Base-by-base conservation (phyloP, 2,113 vertebrate genomes). In the Elanus axillaris region DNA sequence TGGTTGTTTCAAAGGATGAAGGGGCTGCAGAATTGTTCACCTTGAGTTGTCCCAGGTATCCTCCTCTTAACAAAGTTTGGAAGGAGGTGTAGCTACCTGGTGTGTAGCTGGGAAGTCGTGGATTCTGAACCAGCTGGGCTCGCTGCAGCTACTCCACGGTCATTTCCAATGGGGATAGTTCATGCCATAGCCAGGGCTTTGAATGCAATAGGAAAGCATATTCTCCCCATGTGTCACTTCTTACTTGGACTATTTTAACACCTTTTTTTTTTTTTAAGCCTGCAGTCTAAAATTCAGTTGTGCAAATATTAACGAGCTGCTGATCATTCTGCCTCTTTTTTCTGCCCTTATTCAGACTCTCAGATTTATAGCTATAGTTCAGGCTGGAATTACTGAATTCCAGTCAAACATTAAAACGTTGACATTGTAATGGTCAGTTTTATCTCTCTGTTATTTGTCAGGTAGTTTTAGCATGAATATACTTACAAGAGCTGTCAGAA, bases 401-500 rank as follows among this genome's bases (percentile, higher is more conserved):
- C 94, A 97, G 95, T 79, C 89, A 93, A 93, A 86, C 77, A 73
- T 93, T 95, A 95, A 91, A 74, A 74, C 62, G 16, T 53, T 95
- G 95, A 93, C 93, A 67, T 71, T 13, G 1, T 87, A 78, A 91
- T 69, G 53, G 93, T 93, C 80, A 91, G 56, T 93, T 96, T 97
- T 94, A 76, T 95, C 73, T 94, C 59, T 71, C 38, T 93, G 1
- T 93, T 92, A 40, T 53, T 91, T 93, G 94, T 84, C 95, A 94
- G 88, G 72, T 96, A 87, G 69, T 96, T 94, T 78, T 45, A 80
- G 47, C 32, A 17, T 48, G 82, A 86, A 78, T 59, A 16, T 45
- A 66, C 93, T 95, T 95, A 94, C 26, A 90, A 81, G 87, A 88
- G 86, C 96, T 95, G 89, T 95, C 94, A 97, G 92, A 89, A 96